Conservation (phyloP, 64 coral and sea anemone species). For the Stichodactyla helianthus region DNA sequence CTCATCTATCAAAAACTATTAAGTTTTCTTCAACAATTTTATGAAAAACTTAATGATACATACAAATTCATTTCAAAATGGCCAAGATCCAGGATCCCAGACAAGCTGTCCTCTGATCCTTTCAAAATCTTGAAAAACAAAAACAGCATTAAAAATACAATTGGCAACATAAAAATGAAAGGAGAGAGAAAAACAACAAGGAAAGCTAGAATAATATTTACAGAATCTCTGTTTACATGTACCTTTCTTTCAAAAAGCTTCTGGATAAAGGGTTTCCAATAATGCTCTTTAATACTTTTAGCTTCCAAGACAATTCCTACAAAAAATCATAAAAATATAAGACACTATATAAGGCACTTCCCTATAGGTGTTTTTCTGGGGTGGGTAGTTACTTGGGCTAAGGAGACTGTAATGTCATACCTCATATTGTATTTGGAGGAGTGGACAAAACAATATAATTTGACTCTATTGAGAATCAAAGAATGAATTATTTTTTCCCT, state of each 20-base stretch:
- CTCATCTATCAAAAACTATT: too few species aligned
- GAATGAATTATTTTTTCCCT: too few species aligned
- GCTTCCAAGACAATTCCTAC: slow-evolving; percentile 87
- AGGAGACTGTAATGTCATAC: too few species aligned
- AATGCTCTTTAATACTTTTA: slow-evolving; percentile 93
- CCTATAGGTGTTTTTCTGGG: neutral
- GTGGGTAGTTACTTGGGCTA: too few species aligned
- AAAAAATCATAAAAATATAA: neutral
- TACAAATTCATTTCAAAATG: slow-evolving; percentile 93
- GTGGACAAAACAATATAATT: too few species aligned
- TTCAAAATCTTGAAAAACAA: slow-evolving; percentile 48
- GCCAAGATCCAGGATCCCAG: slow-evolving; percentile 75
- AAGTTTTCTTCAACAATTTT: too few species aligned
- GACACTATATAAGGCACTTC: too few species aligned
- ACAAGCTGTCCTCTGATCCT: slow-evolving; percentile 77
- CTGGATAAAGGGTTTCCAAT: slow-evolving; percentile 90
- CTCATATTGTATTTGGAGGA: too few species aligned
- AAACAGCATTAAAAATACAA: neutral
- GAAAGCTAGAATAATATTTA: neutral
- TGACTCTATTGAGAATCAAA: too few species aligned
- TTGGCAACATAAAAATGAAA: neutral
- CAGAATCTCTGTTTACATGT: neutral
- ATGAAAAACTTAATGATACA: neutral
- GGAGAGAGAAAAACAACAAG: neutral
- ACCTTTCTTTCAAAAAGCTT: slow-evolving; percentile 90